Conservation (phyloP, 2,113 vertebrate species). For the Illadopsis cleaveri region DNA sequence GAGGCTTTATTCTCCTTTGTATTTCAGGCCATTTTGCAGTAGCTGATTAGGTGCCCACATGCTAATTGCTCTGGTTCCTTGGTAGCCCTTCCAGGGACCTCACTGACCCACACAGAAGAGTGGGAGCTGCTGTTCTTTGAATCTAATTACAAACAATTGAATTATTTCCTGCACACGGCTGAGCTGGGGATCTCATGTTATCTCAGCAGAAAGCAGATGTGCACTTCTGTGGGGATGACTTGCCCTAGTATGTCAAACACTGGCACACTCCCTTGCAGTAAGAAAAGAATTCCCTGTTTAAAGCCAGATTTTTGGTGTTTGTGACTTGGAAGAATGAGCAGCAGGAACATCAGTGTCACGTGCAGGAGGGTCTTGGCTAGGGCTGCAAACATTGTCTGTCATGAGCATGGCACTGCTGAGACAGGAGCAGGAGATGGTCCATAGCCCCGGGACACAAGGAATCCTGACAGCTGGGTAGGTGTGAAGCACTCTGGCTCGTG, state of each 20-base stretch:
- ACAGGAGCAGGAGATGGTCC: background rate
- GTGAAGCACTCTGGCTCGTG: background rate
- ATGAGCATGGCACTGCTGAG: background rate
- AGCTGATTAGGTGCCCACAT: background rate
- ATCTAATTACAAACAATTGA: background rate
- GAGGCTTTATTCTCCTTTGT: background rate
- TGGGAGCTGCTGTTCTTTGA: background rate
- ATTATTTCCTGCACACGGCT: background rate
- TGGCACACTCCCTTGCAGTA: background rate
- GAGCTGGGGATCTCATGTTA: background rate
- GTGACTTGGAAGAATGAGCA: background rate
- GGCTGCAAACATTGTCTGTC: background rate
- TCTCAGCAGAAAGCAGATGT: background rate
- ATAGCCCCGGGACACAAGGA: background rate
- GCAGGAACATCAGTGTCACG: accelerated
- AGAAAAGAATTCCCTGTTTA: background rate
- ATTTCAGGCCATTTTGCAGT: background rate
- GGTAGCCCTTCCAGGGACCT: background rate
- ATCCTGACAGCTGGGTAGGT: background rate
- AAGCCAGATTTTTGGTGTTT: background rate
- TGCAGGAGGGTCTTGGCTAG: background rate
- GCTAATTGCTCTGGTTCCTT: background rate
- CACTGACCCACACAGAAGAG: background rate
- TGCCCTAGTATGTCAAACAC: background rate
- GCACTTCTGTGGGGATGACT: background rate